A percentile compares a stretch with the other conserved stretches of the same genome.
phyloP scores from a whole-genome alignment of 1,140 invertebrate species.

The Holcopasites calliopsidis region DNA sequence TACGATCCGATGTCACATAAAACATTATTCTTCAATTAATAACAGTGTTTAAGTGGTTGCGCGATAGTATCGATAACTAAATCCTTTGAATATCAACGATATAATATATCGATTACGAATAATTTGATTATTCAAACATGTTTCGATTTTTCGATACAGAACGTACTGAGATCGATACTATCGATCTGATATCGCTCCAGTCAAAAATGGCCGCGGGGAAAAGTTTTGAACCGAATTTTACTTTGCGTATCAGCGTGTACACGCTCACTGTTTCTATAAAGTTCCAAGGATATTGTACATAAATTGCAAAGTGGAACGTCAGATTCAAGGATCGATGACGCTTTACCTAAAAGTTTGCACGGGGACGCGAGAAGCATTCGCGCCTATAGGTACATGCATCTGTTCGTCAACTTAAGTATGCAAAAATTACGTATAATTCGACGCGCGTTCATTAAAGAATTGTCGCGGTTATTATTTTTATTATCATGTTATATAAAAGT shows the following conservation, averaged over 20 bases:
- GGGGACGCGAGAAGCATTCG: too few species aligned
- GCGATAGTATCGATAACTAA: background rate
- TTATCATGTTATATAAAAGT: too few species aligned
- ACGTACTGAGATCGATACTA: background rate
- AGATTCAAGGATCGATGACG: slow-evolving; percentile 20
- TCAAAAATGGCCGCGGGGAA: too few species aligned
- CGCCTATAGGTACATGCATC: background rate
- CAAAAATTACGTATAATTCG: too few species aligned
- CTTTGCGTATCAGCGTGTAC: too few species aligned
- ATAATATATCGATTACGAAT: background rate
- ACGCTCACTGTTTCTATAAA: too few species aligned
- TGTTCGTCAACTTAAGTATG: background rate
- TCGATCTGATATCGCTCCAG: background rate
- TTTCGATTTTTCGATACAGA: background rate
- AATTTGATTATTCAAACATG: too few species aligned
- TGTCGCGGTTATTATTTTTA: too few species aligned
- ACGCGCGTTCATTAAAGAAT: too few species aligned
- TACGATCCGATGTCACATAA: background rate
- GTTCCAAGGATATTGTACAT: background rate
- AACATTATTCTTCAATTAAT: background rate
- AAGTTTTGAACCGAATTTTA: too few species aligned
- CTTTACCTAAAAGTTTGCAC: slow-evolving; percentile 6
- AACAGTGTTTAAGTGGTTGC: background rate
- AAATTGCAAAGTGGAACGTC: slow-evolving; percentile 10
- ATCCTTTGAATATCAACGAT: background rate